Evolutionary conservation across 2,113 vertebrate genomes (phyloP).

Genomic region (Oophaga pumilio): DNA sequence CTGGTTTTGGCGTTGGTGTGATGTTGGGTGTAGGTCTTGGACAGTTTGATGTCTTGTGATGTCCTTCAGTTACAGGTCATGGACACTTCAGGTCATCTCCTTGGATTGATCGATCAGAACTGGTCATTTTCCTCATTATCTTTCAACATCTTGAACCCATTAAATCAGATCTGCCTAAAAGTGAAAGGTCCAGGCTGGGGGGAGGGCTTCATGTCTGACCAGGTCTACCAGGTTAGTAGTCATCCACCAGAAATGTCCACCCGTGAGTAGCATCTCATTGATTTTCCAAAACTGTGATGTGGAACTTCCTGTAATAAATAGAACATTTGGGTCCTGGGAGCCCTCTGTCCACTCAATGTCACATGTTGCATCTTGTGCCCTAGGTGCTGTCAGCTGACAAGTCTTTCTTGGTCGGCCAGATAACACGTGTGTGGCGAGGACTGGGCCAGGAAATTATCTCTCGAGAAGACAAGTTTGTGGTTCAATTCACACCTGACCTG

Average conservation of each 20-base stretch:
- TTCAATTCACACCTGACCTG: slow-evolving; percentile 85
- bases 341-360: neutral
- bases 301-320: neutral
- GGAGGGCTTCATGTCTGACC: slow-evolving; percentile 17
- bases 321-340: neutral
- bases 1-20: neutral
- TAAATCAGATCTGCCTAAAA: neutral
- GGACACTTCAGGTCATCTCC: neutral
- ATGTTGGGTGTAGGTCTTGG: neutral
- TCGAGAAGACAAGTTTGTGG: slow-evolving; percentile 82
- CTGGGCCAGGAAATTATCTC: slow-evolving; percentile 81
- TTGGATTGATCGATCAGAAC: neutral
- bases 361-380: neutral
- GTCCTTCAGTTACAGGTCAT: slow-evolving; percentile 4
- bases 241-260: neutral
- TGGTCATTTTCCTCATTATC: neutral
- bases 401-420: slow-evolving; percentile 70
- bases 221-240: neutral
- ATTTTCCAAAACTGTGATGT: neutral
- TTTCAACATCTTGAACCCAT: neutral
- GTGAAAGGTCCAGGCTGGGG: slow-evolving; percentile 25
- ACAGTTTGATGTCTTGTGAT: neutral
- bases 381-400: neutral
- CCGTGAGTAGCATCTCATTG: neutral
- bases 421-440: slow-evolving; percentile 88